phyloP scores from a whole-genome alignment of 2,113 vertebrate genomes.

The Podarcis raffonei region DNA sequence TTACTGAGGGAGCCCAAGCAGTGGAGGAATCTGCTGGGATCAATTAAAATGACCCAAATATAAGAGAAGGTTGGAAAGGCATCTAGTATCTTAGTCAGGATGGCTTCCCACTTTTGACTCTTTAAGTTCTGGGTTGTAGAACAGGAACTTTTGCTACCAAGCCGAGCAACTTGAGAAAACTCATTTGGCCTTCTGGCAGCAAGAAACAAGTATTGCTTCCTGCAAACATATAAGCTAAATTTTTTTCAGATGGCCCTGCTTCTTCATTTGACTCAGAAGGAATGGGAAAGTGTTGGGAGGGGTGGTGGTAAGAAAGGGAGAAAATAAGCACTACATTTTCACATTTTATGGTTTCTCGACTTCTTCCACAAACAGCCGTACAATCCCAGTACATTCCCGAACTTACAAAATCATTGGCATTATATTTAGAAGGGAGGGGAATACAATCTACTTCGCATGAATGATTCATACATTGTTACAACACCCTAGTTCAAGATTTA shows the following conservation, averaged over 20 bases:
- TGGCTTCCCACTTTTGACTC: slow-evolving; percentile 44
- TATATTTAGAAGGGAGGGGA: slow-evolving; percentile 35
- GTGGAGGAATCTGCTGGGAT: slow-evolving; percentile 61
- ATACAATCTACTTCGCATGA: background rate
- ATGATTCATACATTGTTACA: slow-evolving; percentile 17
- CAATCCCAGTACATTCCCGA: background rate
- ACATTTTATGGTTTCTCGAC: background rate
- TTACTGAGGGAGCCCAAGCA: slow-evolving; percentile 55
- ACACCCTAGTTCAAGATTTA: slow-evolving; percentile 21
- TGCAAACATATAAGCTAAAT: background rate
- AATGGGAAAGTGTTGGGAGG: background rate
- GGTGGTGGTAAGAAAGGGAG: background rate
- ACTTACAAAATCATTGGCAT: background rate
- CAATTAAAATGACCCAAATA: slow-evolving; percentile 69
- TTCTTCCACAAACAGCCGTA: slow-evolving; percentile 1
- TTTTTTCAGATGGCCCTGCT: background rate
- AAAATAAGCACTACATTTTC: background rate
- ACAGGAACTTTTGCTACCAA: slow-evolving; percentile 10
- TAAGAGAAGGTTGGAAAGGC: slow-evolving; percentile 19
- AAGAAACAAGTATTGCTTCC: background rate
- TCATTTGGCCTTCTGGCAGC: slow-evolving; percentile 29
- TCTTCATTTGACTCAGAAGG: background rate
- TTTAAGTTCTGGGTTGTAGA: slow-evolving; percentile 31
- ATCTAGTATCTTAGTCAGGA: slow-evolving; percentile 30
- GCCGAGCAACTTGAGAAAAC: slow-evolving; percentile 22